phyloP scores from a whole-genome alignment of 2,888 invertebrate species.

The Phaonia tiefii region DNA sequence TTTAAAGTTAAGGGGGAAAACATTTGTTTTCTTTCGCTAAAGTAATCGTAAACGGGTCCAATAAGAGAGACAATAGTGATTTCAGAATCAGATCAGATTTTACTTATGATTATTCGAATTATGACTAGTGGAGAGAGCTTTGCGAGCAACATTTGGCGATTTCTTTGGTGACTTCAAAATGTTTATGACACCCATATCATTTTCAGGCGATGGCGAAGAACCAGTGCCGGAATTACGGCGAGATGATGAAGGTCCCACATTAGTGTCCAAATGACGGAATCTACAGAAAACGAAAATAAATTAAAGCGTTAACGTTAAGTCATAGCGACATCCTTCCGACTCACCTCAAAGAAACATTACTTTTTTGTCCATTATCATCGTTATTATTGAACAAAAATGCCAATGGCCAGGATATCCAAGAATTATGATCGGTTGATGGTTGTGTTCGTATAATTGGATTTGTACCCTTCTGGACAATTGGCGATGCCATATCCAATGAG shows the following conservation, averaged over 20 bases:
- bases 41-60: slow-evolving; percentile 11
- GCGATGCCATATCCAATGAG: slow-evolving; percentile 78
- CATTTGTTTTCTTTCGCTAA: slow-evolving; percentile 22
- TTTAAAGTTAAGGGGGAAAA: slow-evolving; percentile 44
- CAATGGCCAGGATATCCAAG: slow-evolving; percentile 96
- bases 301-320: too few relatives aligned
- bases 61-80: neutral
- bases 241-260: slow-evolving; percentile 87
- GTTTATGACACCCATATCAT: slow-evolving; percentile 77
- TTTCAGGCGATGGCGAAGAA: slow-evolving; percentile 84
- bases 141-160: slow-evolving; percentile 81
- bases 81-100: slow-evolving; percentile 34
- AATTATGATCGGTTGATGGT: slow-evolving; percentile 82
- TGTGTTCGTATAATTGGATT: slow-evolving; percentile 80
- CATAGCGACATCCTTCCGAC: slow-evolving; percentile 34
- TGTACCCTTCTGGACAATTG: slow-evolving; percentile 72
- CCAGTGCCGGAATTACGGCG: slow-evolving; percentile 85
- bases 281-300: slow-evolving; percentile 79
- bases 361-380: slow-evolving; percentile 83
- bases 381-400: slow-evolving; percentile 91
- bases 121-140: slow-evolving; percentile 72
- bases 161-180: slow-evolving; percentile 81
- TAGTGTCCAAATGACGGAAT: slow-evolving; percentile 93
- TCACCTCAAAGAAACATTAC: slow-evolving; percentile 90
- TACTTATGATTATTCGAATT: slow-evolving; percentile 73